These are phyloP conservation scores for Vannuccia rotundouncinata DNA, from an alignment of 2,888 invertebrate species.

Conservation along the genomic window DNA sequence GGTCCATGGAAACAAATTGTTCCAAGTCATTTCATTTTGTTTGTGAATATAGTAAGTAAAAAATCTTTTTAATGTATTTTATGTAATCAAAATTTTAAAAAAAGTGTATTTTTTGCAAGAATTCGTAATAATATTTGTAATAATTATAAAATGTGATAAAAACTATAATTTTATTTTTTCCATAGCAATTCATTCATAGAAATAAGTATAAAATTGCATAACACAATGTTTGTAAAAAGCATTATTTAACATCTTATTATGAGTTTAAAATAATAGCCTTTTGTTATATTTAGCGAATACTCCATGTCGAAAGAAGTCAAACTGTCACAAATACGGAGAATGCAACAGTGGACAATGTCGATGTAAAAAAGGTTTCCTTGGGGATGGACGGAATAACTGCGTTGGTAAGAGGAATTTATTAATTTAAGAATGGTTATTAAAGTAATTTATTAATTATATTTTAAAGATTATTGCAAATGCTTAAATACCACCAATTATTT, in stretches of 20 bases:
- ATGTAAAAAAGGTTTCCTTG: conserved; percentile 30
- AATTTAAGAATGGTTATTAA: too few species aligned
- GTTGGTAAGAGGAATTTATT: conserved; percentile 15
- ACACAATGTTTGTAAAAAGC: too few species aligned
- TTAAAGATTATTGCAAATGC: background rate
- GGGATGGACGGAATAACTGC: conserved; percentile 16
- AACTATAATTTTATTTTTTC: too few species aligned
- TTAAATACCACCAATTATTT: background rate
- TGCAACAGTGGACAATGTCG: conserved; percentile 31
- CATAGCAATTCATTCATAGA: too few species aligned
- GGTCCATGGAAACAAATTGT: background rate
- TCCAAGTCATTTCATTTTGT: background rate
- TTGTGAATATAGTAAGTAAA: background rate
- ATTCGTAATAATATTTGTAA: too few species aligned
- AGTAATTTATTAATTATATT: conserved; percentile 5
- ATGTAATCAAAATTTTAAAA: too few species aligned
- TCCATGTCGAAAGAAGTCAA: conserved; percentile 24
- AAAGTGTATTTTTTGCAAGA: too few species aligned
- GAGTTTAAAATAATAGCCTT: too few species aligned
- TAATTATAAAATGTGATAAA: too few species aligned
- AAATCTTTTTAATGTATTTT: too few species aligned
- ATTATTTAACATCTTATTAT: too few species aligned
- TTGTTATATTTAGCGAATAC: conserved; percentile 25
- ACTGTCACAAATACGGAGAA: conserved; percentile 31
- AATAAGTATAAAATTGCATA: too few species aligned